Percentiles rank a stretch among this genome's conserved stretches.
These are phyloP conservation scores for Cosmopolites sordidus DNA, from an alignment of 2,888 invertebrate species.

Conservation along the genomic window DNA sequence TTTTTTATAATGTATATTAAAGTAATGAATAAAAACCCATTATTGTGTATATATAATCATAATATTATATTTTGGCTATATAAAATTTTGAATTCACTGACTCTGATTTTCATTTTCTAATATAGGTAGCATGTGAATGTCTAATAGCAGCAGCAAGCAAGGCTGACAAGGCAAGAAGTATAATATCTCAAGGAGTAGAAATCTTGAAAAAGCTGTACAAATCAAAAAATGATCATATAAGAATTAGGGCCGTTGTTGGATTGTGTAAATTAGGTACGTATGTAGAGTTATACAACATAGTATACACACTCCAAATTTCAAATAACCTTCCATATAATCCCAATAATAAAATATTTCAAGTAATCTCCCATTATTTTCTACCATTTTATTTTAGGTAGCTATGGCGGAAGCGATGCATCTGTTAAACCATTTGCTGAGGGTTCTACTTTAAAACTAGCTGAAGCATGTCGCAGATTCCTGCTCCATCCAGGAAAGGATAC, in stretches of 20 bases:
- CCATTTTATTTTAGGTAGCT: constrained; percentile 46
- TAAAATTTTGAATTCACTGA: neutral
- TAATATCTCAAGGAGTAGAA: constrained; percentile 78
- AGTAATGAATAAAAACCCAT: no score
- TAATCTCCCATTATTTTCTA: neutral
- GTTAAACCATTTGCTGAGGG: constrained; percentile 93
- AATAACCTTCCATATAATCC: no score
- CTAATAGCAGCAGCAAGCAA: constrained; percentile 95
- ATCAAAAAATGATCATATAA: constrained; percentile 81
- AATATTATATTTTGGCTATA: no score
- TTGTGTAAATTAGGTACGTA: constrained; percentile 82
- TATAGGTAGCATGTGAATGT: constrained; percentile 86
- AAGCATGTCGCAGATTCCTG: constrained; percentile 88
- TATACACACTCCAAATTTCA: no score
- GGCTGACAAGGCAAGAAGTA: constrained; percentile 90
- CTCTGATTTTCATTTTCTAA: no score
- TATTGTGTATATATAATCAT: no score
- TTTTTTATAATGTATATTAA: no score
- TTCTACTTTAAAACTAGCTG: constrained; percentile 84
- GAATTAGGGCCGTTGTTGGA: constrained; percentile 83
- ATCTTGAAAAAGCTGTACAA: constrained; percentile 92
- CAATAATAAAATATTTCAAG: neutral
- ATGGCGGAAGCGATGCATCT: constrained; percentile 94
- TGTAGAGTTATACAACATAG: no score
- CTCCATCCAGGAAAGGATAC: constrained; percentile 66